A percentile compares a stretch with the other conserved stretches of the same genome.
These are phyloP conservation scores for Saccopteryx bilineata DNA, from an alignment of 2,113 vertebrate species.

Conservation along the genomic window DNA sequence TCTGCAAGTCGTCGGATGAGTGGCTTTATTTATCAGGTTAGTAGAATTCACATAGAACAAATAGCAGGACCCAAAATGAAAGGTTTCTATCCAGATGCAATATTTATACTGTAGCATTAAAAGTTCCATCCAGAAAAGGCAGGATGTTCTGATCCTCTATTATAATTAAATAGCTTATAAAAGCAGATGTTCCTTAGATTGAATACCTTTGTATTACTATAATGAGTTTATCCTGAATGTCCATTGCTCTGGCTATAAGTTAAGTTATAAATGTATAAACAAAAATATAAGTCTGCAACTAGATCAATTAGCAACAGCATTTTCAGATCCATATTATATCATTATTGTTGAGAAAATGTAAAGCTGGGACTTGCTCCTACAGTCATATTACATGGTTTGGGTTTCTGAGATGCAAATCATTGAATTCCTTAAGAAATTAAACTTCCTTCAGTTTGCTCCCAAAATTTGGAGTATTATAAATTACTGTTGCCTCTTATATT, in stretches of 20 bases:
- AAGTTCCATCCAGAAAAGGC: slow-evolving; percentile 21
- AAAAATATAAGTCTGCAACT: background rate
- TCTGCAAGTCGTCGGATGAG: slow-evolving; percentile 98
- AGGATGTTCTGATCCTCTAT: slow-evolving; percentile 33
- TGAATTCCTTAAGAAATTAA: slow-evolving; percentile 35
- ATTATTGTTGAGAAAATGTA: slow-evolving; percentile 40
- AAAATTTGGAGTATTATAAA: slow-evolving; percentile 36
- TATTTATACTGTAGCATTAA: background rate
- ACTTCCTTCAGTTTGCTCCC: slow-evolving; percentile 12
- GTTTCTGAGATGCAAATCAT: background rate
- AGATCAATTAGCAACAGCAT: background rate
- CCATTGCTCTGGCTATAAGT: slow-evolving; percentile 19
- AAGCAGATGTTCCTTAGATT: slow-evolving; percentile 62
- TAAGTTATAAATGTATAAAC: background rate
- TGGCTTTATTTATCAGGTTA: slow-evolving; percentile 98
- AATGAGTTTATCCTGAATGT: slow-evolving; percentile 45
- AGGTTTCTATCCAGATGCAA: background rate
- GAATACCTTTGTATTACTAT: slow-evolving; percentile 27
- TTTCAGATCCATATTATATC: background rate
- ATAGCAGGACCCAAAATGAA: slow-evolving; percentile 12
- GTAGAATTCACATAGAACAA: slow-evolving; percentile 60
- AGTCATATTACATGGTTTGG: background rate
- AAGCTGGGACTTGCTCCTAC: slow-evolving; percentile 33
- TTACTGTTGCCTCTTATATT: background rate
- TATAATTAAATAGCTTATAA: slow-evolving; percentile 53